Percentiles rank a stretch among this genome's conserved stretches.
Evolutionary conservation across 1,140 invertebrate species (phyloP).

Genomic region (Bursaphelenchus mucronatus): DNA sequence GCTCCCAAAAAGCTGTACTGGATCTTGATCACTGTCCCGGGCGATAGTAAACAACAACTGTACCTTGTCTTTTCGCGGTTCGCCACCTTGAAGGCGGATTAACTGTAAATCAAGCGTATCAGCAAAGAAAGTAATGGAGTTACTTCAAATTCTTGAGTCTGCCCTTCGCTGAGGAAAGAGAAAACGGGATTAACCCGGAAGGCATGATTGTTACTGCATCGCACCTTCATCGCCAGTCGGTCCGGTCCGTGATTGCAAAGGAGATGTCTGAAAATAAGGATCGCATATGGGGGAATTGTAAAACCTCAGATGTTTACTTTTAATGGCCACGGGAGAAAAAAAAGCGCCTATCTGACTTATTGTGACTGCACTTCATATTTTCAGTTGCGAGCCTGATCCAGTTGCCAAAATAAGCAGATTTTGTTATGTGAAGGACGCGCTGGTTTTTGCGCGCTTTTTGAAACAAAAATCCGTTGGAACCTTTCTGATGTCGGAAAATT

Average conservation of each 20-base stretch:
- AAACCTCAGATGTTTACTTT: neutral
- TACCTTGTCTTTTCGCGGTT: constrained; percentile 23
- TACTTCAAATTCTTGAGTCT: constrained; percentile 26
- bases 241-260: constrained; percentile 35
- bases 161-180: constrained; percentile 26
- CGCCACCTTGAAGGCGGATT: constrained; percentile 35
- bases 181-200: constrained; percentile 41
- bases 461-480: neutral
- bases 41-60: constrained; percentile 31
- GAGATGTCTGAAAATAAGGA: constrained; percentile 29
- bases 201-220: constrained; percentile 28
- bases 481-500: neutral
- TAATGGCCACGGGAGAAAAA: neutral
- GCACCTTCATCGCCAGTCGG: constrained; percentile 35
- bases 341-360: neutral
- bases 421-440: neutral
- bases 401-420: neutral
- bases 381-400: neutral
- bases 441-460: neutral
- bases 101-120: constrained; percentile 21
- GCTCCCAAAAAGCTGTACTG: constrained; percentile 26
- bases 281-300: neutral
- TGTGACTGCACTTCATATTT: neutral
- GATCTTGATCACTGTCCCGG: constrained; percentile 29
- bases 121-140: constrained; percentile 9